Base-by-base conservation (phyloP, 2,888 invertebrate species). In the Pelosia muscerda region DNA sequence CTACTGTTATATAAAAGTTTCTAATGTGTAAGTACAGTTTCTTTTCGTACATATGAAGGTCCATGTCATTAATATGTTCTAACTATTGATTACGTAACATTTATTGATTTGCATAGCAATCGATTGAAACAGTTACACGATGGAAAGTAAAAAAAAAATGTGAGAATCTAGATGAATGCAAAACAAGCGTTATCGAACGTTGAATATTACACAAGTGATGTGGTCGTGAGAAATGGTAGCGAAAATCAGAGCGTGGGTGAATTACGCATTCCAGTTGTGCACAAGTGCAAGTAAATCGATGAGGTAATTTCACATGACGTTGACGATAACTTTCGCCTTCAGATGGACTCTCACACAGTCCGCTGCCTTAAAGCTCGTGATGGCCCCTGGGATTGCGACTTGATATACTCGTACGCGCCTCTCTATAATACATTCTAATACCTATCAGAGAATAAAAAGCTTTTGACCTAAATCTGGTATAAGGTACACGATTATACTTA, bases 161-260 rank as follows among this genome's bases (percentile, higher is more conserved):
- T 86, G 92, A 92, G 90, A 84, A 86, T 81, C 80, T 85, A 84
- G 84, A 86, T 82, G 83, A 72, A 82, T 84, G 81, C 84, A 88
- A 88, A 88, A 88, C 84, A 84, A 84, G 81, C 81, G 85, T 88
- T 87, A 84, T 88, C 80, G 84, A 88, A 82, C 82, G 75, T 79
- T 86, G 88, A 87, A 86, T 87, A 82, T 87, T 86, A 82, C 83
- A 82, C 86, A 82, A 81, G 78, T 88, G 88, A 91, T 89, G 87
- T 88, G 82, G 87, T 88, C 90, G 91, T 94, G 92, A 91, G 92
- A 92, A 93, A 88, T 88, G 81, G 72, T 79, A 70, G 84, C 86
- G 83, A 89, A 91, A 93, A 93, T 90, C 89, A 80, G 93, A 93
- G 86, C 94, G 94, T 94, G 94, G 92, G 93, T 91, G 87, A 88